Evolutionary conservation across 2,888 invertebrate species (phyloP).

Genomic region (Campoletis raptor): DNA sequence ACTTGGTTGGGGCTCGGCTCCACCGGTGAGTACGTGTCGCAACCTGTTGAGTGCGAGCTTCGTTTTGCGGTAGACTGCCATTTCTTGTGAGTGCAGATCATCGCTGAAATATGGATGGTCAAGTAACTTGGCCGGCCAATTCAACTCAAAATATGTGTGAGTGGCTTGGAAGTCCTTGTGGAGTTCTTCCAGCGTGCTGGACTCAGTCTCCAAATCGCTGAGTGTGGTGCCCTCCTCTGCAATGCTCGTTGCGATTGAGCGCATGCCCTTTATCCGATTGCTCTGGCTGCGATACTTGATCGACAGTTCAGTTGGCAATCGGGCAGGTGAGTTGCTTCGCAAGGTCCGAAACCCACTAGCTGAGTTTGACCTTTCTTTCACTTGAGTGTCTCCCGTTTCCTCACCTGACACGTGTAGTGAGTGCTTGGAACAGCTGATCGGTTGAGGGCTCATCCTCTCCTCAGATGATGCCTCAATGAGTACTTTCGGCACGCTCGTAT

Average conservation of each 20-base stretch:
- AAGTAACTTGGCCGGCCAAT: conserved; percentile 1
- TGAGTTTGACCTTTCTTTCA: no score
- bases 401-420: no score
- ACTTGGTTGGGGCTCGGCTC: not conserved
- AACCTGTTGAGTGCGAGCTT: not conserved
- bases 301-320: no score
- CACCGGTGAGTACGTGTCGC: not conserved
- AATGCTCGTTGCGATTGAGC: no score
- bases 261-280: no score
- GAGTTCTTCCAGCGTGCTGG: not conserved
- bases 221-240: not conserved
- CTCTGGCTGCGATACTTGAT: no score
- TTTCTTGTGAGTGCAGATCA: conserved; percentile 2
- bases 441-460: no score
- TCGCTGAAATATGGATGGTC: conserved; percentile 17
- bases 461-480: no score
- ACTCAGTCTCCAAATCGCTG: not conserved
- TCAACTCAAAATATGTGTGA: conserved; percentile 14
- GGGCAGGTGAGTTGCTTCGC: no score
- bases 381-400: no score
- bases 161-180: not conserved
- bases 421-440: no score
- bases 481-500: not conserved
- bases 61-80: not conserved
- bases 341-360: no score